These are phyloP conservation scores for Napeogenes sylphis DNA, from an alignment of 2,888 invertebrate species.

Conservation along the genomic window DNA sequence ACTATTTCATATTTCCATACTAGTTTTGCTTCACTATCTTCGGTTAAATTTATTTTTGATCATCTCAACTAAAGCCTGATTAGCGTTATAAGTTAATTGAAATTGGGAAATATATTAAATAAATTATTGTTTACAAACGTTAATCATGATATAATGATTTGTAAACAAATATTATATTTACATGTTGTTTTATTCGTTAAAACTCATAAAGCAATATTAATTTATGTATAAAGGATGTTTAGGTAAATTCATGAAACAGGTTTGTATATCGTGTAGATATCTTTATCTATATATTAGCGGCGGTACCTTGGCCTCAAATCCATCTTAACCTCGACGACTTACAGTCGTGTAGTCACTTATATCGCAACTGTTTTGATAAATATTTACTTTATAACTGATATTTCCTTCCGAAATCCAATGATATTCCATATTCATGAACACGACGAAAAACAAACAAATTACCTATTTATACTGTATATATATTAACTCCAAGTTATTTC, in stretches of 20 bases:
- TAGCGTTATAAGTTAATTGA: too few relatives aligned
- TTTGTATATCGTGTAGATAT: constrained; percentile 37
- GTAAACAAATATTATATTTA: constrained; percentile 33
- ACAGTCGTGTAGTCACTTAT: constrained; percentile 58
- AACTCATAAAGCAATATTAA: constrained; percentile 1
- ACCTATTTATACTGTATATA: not conserved
- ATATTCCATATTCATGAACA: constrained; percentile 10
- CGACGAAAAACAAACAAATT: not conserved
- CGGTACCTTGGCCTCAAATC: constrained; percentile 72
- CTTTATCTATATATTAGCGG: constrained; percentile 63
- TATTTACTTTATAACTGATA: constrained; percentile 31
- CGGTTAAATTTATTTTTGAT: not conserved
- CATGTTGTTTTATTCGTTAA: constrained; percentile 13
- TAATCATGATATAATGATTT: constrained; percentile 46
- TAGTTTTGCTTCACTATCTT: not conserved
- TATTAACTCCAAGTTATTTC: not conserved
- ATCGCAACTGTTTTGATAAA: constrained; percentile 58
- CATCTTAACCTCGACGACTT: constrained; percentile 56
- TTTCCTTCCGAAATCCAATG: constrained; percentile 29
- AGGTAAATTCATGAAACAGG: constrained; percentile 16
- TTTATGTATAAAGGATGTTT: not conserved
- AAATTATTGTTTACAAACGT: constrained; percentile 24
- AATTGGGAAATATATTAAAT: not conserved
- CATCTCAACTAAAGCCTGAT: too few relatives aligned
- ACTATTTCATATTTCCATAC: constrained; percentile 20